These are phyloP conservation scores for Cataglyphis altisquamis DNA, from an alignment of 2,888 invertebrate species.

Conservation along the genomic window DNA sequence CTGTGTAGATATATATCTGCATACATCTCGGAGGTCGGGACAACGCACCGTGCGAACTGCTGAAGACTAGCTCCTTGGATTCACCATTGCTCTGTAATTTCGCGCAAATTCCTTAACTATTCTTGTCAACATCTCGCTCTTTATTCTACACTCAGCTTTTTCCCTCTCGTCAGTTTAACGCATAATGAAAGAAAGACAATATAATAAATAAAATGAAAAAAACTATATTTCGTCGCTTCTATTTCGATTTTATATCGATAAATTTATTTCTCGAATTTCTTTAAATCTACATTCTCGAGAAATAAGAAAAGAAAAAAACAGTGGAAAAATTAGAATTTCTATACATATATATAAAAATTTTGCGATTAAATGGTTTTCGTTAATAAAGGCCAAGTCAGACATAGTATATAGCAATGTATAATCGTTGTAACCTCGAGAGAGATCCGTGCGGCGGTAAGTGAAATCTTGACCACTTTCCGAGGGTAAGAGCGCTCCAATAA, in stretches of 20 bases:
- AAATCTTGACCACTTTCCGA: conserved; percentile 78
- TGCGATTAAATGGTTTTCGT: conserved; percentile 18
- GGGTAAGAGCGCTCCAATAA: conserved; percentile 75
- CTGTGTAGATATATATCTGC: conserved; percentile 45
- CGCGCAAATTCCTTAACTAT: conserved; percentile 48
- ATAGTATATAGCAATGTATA: conserved; percentile 12
- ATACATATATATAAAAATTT: background rate
- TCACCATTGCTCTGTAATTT: conserved; percentile 41
- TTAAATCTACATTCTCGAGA: background rate
- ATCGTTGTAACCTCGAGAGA: conserved; percentile 62
- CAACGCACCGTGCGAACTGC: conserved; percentile 44
- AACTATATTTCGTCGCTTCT: background rate
- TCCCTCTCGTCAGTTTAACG: background rate
- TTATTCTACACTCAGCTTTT: background rate
- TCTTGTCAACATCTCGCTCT: conserved; percentile 44
- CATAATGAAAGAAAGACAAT: background rate
- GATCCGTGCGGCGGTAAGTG: conserved; percentile 70
- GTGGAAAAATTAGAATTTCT: background rate
- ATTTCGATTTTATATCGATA: background rate
- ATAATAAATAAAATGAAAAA: no score
- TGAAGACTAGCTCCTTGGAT: conserved; percentile 53
- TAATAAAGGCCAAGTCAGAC: conserved; percentile 27
- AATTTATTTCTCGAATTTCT: background rate
- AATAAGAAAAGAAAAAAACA: background rate
- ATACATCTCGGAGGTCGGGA: conserved; percentile 50